Conservation (phyloP, 2,888 invertebrate genomes). For the Malacosoma neustria region DNA sequence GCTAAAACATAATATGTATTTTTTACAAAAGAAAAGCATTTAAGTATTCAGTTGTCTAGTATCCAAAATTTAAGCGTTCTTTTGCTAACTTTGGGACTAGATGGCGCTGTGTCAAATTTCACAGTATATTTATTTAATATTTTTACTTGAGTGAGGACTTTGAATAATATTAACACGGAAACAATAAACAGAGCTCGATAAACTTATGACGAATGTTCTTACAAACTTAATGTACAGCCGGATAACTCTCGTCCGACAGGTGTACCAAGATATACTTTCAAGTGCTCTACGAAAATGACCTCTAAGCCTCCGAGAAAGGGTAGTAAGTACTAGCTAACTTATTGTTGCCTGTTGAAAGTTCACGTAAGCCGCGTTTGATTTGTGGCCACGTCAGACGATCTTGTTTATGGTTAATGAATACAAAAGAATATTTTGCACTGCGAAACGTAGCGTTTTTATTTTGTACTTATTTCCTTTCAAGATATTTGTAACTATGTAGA, state of each 20-base stretch:
- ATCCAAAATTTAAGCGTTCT: too few relatives aligned
- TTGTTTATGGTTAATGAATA: constrained; percentile 55
- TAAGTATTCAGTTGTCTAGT: too few relatives aligned
- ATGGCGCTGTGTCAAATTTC: too few relatives aligned
- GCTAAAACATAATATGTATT: too few relatives aligned
- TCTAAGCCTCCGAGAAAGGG: constrained; percentile 9
- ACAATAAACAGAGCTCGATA: constrained; percentile 43
- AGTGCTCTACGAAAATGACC: constrained; percentile 6
- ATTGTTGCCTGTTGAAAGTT: constrained; percentile 26
- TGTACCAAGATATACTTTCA: constrained; percentile 9
- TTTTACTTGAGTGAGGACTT: too few relatives aligned
- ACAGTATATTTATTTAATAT: too few relatives aligned
- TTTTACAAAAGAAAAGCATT: too few relatives aligned
- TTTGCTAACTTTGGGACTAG: too few relatives aligned
- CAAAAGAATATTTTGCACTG: constrained; percentile 30
- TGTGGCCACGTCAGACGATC: constrained; percentile 46
- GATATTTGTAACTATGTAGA: too few relatives aligned
- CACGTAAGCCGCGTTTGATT: constrained; percentile 57
- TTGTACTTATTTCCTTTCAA: too few relatives aligned
- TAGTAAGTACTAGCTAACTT: constrained; percentile 6
- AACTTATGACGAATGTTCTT: constrained; percentile 46
- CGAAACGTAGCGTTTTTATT: constrained; percentile 4
- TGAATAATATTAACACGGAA: too few relatives aligned
- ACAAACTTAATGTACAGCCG: constrained; percentile 15
- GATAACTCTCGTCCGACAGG: constrained; percentile 27